Percentiles rank a stretch among this genome's conserved stretches.
These are phyloP conservation scores for Zaprionus africanus DNA, from an alignment of 1,140 invertebrate species.

Conservation along the genomic window DNA sequence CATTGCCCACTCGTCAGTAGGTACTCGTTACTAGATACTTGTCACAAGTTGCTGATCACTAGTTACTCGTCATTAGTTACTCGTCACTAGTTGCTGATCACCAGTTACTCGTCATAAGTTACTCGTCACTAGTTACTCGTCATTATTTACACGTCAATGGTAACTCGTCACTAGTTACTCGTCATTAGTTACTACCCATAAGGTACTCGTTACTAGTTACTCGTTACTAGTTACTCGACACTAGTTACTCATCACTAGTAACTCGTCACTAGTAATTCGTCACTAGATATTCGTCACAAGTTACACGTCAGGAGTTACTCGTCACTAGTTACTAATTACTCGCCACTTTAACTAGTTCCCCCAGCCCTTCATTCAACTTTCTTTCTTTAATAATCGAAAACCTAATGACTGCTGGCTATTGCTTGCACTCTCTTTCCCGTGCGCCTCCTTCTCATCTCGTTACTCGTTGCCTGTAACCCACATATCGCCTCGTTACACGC, in stretches of 20 bases:
- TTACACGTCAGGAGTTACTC: neutral
- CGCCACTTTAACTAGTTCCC: neutral
- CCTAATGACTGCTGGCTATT: neutral
- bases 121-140: neutral
- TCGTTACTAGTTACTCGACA: no score
- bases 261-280: no score
- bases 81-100: no score
- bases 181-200: no score
- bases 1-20: no score
- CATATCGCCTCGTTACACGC: conserved; percentile 11
- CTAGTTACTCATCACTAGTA: no score
- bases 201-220: no score
- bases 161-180: no score
- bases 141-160: neutral
- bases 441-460: neutral
- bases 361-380: neutral
- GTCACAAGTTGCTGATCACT: neutral
- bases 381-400: neutral
- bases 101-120: no score
- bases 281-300: no score
- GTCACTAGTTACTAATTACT: conserved; percentile 4
- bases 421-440: neutral
- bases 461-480: conserved; percentile 17
- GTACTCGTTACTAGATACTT: no score
- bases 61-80: no score